Conservation (phyloP, 2,113 vertebrate genomes). For the Onychostruthus taczanowskii region DNA sequence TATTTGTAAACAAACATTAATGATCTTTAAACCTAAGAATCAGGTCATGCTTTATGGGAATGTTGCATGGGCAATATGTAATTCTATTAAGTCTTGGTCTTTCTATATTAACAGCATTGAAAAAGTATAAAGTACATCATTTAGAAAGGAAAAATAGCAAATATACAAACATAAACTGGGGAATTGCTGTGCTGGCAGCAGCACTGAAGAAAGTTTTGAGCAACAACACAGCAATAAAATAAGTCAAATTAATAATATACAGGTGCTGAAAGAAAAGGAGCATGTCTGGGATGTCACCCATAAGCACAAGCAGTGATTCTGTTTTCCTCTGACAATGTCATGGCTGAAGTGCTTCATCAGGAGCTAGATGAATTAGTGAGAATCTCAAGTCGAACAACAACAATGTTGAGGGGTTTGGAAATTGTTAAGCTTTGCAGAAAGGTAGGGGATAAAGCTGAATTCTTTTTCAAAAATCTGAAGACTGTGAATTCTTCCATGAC, state of each 20-base stretch:
- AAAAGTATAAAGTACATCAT: not conserved
- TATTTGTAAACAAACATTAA: constrained; percentile 79
- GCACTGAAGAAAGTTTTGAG: not conserved
- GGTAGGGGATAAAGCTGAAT: not conserved
- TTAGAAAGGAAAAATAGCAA: not conserved
- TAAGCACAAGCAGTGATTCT: not conserved
- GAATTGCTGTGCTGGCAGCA: not conserved
- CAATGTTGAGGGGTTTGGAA: not conserved
- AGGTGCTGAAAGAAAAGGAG: not conserved
- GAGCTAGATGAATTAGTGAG: not conserved
- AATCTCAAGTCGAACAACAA: not conserved
- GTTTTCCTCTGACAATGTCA: not conserved
- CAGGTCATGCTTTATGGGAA: not conserved
- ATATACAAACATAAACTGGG: not conserved
- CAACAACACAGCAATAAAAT: not conserved
- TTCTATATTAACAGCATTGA: not conserved
- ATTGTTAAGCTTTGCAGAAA: not conserved
- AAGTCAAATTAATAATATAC: constrained; percentile 4
- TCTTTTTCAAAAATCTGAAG: not conserved
- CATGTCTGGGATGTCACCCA: not conserved
- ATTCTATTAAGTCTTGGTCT: not conserved
- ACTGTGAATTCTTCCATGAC: not conserved
- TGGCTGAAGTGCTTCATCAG: not conserved
- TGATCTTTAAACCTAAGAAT: constrained; percentile 53
- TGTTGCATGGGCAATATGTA: not conserved